Evolutionary conservation across 2,888 invertebrate genomes (phyloP), one percentile per base, ranked within the genome.

Genomic region (Troilus luridus): DNA sequence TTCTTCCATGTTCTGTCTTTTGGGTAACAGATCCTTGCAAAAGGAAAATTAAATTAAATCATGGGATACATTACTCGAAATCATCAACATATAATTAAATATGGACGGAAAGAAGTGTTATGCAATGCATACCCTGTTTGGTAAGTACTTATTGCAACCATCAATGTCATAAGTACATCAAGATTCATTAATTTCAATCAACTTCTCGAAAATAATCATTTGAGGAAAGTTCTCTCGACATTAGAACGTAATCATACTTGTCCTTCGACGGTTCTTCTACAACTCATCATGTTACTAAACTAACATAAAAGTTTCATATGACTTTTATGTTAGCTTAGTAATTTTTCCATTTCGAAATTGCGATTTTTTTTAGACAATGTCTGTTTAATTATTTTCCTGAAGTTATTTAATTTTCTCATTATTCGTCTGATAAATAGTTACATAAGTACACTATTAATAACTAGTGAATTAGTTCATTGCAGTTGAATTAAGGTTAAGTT

Each of bases 121-220:
- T 27, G 27, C 27, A 58, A 85, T 85, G 27, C 85, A 85, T 85
- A 85, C 85, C 85, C 85, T 85, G 19, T 12, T n/a, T 85, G 56
- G 85, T 56, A 85, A 85, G 56, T 85, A 85, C 56, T 85, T 85
- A 85, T 85, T 85, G 85, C 85, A 85, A 58, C 85, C 85, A 85
- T 85, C n/a, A 85, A 12, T 85, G 85, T 58, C 54, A 58, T 14
- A 27, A 85, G n/a, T 19, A n/a, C 85, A 85, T 85, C 85, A n/a
- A 85, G 56, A 58, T 56, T 85, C 85, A 85, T 85, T n/a, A 85
- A 85, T 85, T 85, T 85, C 8, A 85, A 54, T 85, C 72, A 8
- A 19, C 72, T 7, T 41, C 72, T 85, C 56, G 85, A n/a, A 85
- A 58, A 54, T 58, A n/a, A 3, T 56, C 85, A 85, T 85, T 81